These are phyloP conservation scores for Isurus oxyrinchus DNA, from an alignment of 2,113 vertebrate species.

Conservation along the genomic window DNA sequence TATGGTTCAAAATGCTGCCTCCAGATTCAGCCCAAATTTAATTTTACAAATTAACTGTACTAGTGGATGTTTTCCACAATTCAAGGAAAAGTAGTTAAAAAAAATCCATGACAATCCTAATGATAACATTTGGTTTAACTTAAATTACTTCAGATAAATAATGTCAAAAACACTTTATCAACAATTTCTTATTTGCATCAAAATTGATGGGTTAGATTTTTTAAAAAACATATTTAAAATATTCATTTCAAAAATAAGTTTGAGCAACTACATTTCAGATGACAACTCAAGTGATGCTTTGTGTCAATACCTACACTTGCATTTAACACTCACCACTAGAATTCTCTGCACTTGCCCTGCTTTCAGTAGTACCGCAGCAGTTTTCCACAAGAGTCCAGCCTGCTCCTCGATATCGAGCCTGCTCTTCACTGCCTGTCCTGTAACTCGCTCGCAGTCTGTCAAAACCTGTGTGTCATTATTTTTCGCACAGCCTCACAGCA, in stretches of 20 bases:
- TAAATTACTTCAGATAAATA: constrained; percentile 1
- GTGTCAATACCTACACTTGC: neutral
- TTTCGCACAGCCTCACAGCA: neutral
- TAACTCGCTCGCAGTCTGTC: neutral
- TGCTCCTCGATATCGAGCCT: neutral
- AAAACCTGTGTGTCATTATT: neutral
- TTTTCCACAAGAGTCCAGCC: constrained; percentile 20
- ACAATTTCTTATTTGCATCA: neutral
- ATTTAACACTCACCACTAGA: neutral
- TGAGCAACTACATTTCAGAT: neutral
- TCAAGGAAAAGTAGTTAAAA: neutral
- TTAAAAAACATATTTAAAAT: neutral
- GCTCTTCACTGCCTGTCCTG: neutral
- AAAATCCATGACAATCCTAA: neutral
- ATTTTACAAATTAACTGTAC: neutral
- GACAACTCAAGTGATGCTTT: neutral
- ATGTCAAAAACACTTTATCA: neutral
- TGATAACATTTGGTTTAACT: neutral
- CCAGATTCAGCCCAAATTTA: neutral
- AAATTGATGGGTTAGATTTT: neutral
- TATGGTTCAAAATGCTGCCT: neutral
- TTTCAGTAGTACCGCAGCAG: neutral
- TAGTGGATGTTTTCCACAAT: neutral
- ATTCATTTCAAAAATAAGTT: neutral
- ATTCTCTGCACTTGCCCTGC: neutral